Evolutionary conservation across 2,888 invertebrate species (phyloP), one percentile per base, ranked within the genome.

Genomic region (Oxytorus armatus): DNA sequence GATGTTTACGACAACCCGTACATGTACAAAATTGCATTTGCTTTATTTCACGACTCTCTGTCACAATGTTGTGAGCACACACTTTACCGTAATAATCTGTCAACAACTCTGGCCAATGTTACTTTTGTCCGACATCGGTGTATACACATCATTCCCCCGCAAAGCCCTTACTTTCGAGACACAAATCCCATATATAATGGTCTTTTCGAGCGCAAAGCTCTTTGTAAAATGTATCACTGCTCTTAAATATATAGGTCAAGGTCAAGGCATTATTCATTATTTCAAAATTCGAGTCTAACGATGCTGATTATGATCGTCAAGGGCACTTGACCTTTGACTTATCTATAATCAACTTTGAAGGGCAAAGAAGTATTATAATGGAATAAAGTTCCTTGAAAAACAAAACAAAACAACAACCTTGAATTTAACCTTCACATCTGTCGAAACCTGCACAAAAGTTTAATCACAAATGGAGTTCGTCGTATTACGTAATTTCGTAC

Each of bases 1-100:
- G 36, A 59, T 39, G 57, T 47, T 25, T 47, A 57, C 25, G 39
- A 75, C 23, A 42, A 75, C 29, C 10, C 49, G 47, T 39, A 14
- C n/a, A 49, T 21, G 25, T 11, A 42, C 42, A 14, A 44, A 25
- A 44, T 10, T 0, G 8, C 14, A 10, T 16, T 42, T 44, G 10
- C 16, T 25, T 44, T 23, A 14, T 10, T 10, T 61, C 25, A 1
- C 25, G 14, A 42, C 44, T 55, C n/a, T 23, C n/a, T n/a, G n/a
- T n/a, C n/a, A 21, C 5, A 33, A 10, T 66, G 23, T 53, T 14
- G 36, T 14, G 39, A 21, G 39, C 10, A n/a, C 23, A 51, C n/a
- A 42, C 44, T 10, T 5, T 29, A 36, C 14, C n/a, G 21, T 39
- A 39, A 65, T 59, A 57, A 65, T 65, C 55, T 29, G 8, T 59